Conservation (phyloP, 2,113 vertebrate species). For the Ceyx cyanopectus region DNA sequence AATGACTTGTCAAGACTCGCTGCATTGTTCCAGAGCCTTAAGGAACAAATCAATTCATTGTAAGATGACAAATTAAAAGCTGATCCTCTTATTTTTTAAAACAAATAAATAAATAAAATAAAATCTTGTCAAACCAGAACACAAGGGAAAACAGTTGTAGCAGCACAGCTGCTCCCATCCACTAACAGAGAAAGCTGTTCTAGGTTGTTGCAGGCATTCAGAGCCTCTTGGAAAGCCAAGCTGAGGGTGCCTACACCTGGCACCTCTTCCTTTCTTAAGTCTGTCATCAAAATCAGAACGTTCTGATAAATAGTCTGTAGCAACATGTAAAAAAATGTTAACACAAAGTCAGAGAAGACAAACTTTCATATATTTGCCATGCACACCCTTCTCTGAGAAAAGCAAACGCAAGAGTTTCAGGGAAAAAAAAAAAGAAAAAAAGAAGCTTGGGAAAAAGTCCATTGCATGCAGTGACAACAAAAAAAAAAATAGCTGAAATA, state of each 20-base stretch:
- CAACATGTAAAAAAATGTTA: neutral
- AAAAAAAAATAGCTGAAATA: no score
- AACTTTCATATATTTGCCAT: neutral
- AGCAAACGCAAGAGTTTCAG: neutral
- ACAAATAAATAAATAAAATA: neutral
- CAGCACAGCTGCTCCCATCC: neutral
- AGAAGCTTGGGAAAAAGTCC: no score
- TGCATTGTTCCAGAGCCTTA: slow-evolving; percentile 17
- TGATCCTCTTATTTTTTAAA: slow-evolving; percentile 16
- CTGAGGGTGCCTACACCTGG: neutral
- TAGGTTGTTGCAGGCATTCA: neutral
- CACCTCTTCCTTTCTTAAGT: neutral
- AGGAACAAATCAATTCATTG: slow-evolving; percentile 26
- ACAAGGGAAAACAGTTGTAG: neutral
- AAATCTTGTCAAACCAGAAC: slow-evolving; percentile 11
- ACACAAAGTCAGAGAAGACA: neutral
- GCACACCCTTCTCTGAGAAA: neutral
- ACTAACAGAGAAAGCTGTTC: neutral
- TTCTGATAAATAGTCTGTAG: neutral
- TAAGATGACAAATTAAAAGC: slow-evolving; percentile 32
- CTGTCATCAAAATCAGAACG: neutral
- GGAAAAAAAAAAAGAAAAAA: no score
- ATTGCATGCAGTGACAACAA: no score
- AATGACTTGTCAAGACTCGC: slow-evolving; percentile 40
- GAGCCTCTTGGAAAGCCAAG: neutral